Conservation (phyloP, 2,797 vertebrate species). For the Sebastes vulpes region DNA sequence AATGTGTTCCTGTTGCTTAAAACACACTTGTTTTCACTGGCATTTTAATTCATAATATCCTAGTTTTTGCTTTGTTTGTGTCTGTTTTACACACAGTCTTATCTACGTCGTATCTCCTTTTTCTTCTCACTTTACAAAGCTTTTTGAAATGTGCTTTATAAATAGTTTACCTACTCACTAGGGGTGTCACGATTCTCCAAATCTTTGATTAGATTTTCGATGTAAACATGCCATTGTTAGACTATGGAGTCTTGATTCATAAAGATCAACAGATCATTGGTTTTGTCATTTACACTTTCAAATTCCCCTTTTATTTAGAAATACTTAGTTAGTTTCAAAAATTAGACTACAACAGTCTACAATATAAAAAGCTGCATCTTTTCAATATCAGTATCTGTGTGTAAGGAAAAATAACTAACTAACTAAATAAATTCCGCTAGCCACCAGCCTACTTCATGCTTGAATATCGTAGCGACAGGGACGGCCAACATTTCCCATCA, state of each 20-base stretch:
- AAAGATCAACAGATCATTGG: background rate
- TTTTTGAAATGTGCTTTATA: background rate
- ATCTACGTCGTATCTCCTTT: background rate
- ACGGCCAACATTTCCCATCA: too few relatives aligned
- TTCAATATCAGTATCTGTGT: background rate
- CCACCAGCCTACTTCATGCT: too few relatives aligned
- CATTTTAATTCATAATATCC: constrained; percentile 5
- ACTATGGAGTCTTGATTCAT: background rate
- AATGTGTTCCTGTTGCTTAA: constrained; percentile 29
- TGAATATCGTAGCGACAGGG: too few relatives aligned
- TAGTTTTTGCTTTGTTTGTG: constrained; percentile 4
- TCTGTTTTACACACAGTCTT: background rate
- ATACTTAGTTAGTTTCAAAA: too few relatives aligned
- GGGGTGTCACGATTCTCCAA: background rate
- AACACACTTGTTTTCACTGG: constrained; percentile 20
- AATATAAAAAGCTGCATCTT: too few relatives aligned
- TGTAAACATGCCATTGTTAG: background rate
- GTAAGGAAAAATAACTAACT: background rate
- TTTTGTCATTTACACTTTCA: too few relatives aligned
- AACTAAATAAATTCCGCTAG: too few relatives aligned
- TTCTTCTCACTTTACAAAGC: background rate
- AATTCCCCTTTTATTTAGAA: too few relatives aligned
- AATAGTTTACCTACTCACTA: background rate
- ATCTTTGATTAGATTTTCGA: background rate
- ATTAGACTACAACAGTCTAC: too few relatives aligned